These are phyloP conservation scores for Matsumurasca onukii DNA, from an alignment of 1,140 invertebrate species.

Conservation along the genomic window DNA sequence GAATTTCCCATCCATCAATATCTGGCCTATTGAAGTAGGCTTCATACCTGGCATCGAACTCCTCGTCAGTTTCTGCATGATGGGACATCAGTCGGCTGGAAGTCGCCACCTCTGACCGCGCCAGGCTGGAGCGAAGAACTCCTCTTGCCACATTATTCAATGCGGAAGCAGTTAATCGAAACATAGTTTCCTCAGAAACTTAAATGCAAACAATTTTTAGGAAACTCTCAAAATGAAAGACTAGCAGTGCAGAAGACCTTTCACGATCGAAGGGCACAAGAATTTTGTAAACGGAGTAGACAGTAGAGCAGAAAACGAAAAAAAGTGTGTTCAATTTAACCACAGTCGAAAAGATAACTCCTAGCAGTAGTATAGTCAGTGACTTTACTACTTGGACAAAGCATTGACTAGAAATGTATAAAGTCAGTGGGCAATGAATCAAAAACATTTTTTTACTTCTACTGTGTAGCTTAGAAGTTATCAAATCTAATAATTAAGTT, in stretches of 20 bases:
- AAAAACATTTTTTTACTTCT: too few relatives aligned
- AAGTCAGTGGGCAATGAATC: too few relatives aligned
- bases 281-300: not conserved
- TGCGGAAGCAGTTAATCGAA: not conserved
- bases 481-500: too few relatives aligned
- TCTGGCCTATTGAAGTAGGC: conserved; percentile 85
- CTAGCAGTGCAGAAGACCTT: conserved; percentile 5
- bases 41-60: conserved; percentile 76
- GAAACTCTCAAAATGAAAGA: not conserved
- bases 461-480: too few relatives aligned
- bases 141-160: conserved; percentile 10
- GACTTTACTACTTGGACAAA: not conserved
- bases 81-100: conserved; percentile 22
- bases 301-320: not conserved
- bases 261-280: not conserved
- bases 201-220: not conserved
- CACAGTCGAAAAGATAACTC: not conserved
- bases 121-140: not conserved
- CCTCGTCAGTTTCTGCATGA: conserved; percentile 58
- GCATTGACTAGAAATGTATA: too few relatives aligned
- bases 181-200: conserved; percentile 12
- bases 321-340: not conserved
- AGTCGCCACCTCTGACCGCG: not conserved
- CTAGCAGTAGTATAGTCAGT: not conserved
- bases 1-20: conserved; percentile 96